Percentiles rank a stretch among this genome's conserved stretches.
Evolutionary conservation across 1,140 invertebrate species (phyloP).

Genomic region (Choristoneura fumiferana): DNA sequence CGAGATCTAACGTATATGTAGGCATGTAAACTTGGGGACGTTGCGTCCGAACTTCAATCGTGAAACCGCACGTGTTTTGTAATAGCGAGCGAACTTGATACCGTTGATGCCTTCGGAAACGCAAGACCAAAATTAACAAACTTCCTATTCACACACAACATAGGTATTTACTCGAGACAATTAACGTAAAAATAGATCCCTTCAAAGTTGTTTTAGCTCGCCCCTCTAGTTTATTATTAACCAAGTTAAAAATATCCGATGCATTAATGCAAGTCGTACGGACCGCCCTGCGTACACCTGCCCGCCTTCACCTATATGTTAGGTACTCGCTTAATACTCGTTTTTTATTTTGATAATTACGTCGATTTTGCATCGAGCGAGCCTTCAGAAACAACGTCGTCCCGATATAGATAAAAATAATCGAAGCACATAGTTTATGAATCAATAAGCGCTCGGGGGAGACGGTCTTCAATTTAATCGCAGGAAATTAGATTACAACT

Average conservation of each 20-base stretch:
- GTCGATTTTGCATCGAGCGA: constrained; percentile 8
- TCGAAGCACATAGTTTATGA: not conserved
- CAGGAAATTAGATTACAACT: constrained; percentile 26
- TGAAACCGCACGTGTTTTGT: constrained; percentile 42
- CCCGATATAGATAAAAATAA: constrained; percentile 15
- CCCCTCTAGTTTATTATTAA: constrained; percentile 43
- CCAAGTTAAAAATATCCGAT: constrained; percentile 49
- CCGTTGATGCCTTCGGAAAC: not conserved
- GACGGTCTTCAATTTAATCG: constrained; percentile 16
- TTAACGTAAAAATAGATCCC: constrained; percentile 36
- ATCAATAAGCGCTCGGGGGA: not conserved
- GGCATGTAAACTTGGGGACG: too few relatives aligned
- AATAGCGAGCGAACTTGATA: constrained; percentile 60
- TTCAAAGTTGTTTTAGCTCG: constrained; percentile 37
- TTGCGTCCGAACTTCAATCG: not conserved
- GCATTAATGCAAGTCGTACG: constrained; percentile 46
- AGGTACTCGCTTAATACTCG: constrained; percentile 17
- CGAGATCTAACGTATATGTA: not conserved
- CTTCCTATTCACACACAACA: constrained; percentile 13
- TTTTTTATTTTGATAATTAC: constrained; percentile 22
- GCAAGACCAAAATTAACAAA: not conserved
- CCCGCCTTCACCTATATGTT: constrained; percentile 28
- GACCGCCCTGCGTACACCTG: constrained; percentile 39
- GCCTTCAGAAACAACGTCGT: not conserved
- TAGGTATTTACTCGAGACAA: constrained; percentile 5